Percentiles rank a stretch among this genome's conserved stretches.
Conservation (phyloP, 2,113 vertebrate species). For the Urocolius indicus region DNA sequence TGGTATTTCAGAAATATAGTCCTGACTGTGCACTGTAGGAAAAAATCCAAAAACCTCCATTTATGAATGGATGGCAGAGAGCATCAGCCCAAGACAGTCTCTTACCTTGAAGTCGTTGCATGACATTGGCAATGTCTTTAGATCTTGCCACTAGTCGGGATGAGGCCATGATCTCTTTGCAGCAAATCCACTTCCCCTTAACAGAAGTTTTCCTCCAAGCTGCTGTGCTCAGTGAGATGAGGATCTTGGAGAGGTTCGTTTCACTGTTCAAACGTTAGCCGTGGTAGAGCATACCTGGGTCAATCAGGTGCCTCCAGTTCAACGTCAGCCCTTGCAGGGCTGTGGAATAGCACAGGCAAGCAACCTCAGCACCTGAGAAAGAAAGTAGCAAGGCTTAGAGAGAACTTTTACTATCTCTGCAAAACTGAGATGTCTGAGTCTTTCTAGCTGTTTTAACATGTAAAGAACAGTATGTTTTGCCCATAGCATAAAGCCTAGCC, state of each 20-base stretch:
- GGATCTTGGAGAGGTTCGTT: constrained; percentile 9
- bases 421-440: neutral
- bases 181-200: neutral
- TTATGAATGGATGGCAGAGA: neutral
- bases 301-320: constrained; percentile 54
- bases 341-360: neutral
- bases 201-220: constrained; percentile 7
- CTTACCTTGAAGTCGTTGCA: constrained; percentile 97
- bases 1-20: neutral
- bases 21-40: neutral
- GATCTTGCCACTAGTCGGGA: constrained; percentile 78
- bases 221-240: neutral
- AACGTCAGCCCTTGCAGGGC: neutral
- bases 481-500: neutral
- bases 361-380: constrained; percentile 56
- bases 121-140: constrained; percentile 91
- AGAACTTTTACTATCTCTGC: neutral
- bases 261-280: constrained; percentile 56
- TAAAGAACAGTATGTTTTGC: neutral
- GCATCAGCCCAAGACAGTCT: fast-evolving
- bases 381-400: constrained; percentile 28
- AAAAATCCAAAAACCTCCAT: neutral
- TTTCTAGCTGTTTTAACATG: neutral
- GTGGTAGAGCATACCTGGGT: constrained; percentile 13
- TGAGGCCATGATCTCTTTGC: constrained; percentile 83